Percentiles rank a stretch among this genome's conserved stretches.
Conservation (phyloP, 1,140 invertebrate species). For the Aricia agestis region DNA sequence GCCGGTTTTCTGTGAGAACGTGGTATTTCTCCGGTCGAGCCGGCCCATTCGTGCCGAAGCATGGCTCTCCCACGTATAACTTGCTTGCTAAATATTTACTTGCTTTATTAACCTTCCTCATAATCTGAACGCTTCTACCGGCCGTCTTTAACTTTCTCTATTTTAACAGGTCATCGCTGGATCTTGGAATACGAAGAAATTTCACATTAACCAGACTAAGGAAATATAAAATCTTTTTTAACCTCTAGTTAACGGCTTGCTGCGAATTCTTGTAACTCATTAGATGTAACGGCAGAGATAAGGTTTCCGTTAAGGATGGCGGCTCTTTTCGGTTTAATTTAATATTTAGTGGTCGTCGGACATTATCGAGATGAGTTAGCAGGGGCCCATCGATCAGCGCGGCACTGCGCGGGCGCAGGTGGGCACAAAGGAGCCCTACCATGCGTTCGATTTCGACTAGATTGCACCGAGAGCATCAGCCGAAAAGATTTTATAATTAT, state of each 20-base stretch:
- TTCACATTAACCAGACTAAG: neutral
- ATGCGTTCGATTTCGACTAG: conserved; percentile 14
- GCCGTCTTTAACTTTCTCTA: no score
- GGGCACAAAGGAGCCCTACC: conserved; percentile 25
- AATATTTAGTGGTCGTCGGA: conserved; percentile 40
- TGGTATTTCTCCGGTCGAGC: no score
- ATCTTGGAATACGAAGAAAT: neutral
- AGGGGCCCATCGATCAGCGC: conserved; percentile 43
- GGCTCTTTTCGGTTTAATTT: conserved; percentile 28
- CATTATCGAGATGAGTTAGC: conserved; percentile 46
- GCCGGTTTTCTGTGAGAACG: no score
- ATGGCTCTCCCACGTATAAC: no score
- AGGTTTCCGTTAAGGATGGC: neutral
- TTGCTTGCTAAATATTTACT: no score
- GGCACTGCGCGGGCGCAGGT: conserved; percentile 43
- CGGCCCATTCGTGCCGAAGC: no score
- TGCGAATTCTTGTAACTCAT: conserved; percentile 17
- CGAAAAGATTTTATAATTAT: neutral
- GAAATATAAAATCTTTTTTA: conserved; percentile 9
- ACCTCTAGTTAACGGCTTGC: conserved; percentile 8
- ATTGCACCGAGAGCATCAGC: neutral
- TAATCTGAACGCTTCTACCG: no score
- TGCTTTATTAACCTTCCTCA: neutral
- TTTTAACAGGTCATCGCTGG: neutral
- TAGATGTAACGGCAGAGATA: conserved; percentile 20